These are phyloP conservation scores for Peromyscus aztecus DNA, from an alignment of 2,797 vertebrate species.

Conservation along the genomic window DNA sequence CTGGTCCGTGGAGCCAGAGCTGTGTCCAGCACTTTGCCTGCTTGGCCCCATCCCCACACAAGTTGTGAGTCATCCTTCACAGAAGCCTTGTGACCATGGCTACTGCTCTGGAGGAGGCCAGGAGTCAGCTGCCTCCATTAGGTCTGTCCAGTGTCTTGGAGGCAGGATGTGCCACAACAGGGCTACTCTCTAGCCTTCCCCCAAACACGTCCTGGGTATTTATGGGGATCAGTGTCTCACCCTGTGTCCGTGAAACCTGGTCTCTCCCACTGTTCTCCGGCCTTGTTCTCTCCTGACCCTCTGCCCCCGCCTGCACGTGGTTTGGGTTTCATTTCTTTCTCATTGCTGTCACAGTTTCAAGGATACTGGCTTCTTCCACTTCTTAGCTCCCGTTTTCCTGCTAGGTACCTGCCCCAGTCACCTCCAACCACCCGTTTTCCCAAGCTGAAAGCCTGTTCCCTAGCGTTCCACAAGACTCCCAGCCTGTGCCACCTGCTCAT, in stretches of 20 bases:
- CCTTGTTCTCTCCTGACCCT: no score
- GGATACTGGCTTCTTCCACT: accelerated
- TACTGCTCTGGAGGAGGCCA: neutral
- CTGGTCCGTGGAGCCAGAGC: neutral
- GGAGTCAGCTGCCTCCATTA: neutral
- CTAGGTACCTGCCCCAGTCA: neutral
- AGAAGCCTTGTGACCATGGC: neutral
- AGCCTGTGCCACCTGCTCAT: no score
- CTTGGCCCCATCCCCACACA: neutral
- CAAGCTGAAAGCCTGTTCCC: neutral
- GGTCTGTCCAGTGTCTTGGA: neutral
- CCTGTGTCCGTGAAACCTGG: neutral
- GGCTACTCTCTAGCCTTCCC: neutral
- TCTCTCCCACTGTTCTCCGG: neutral
- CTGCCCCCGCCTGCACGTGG: no score
- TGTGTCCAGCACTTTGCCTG: neutral
- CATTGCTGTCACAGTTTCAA: neutral
- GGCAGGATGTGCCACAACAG: neutral
- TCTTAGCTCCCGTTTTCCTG: neutral
- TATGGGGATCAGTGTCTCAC: accelerated
- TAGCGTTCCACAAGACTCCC: no score
- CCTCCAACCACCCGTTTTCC: neutral
- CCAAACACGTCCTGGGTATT: accelerated
- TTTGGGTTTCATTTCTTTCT: neutral
- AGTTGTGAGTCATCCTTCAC: neutral